Evolutionary conservation across 1,140 invertebrate genomes (phyloP), one percentile per base, ranked within the genome.

Genomic region (Delia radicum): DNA sequence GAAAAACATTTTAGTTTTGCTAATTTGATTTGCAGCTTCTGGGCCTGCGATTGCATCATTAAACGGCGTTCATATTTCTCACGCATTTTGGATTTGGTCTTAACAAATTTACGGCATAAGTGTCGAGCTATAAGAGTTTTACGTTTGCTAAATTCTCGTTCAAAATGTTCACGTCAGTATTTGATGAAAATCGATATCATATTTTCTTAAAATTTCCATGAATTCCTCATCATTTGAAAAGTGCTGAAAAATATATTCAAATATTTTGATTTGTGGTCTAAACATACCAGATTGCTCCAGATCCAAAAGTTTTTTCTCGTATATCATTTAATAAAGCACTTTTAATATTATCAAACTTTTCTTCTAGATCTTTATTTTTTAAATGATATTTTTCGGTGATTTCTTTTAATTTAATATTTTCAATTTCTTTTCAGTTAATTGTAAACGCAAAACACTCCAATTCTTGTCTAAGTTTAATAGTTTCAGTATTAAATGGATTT

Each of bases 1-100:
- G 73, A 77, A 73, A 74, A 75, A 46, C 67, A 73, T 42, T 75
- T 74, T 3, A 77, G 33, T 48, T 75, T 75, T 4, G 71, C 46
- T 26, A 77, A 46, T 63, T 77, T 75, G 10, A 75, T 24, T 75
- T 75, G 65, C 13, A 77, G 28, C 8, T 62, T 48, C 13, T 77
- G 74, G 1, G 67, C 31, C 31, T 29, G 62, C 4, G 33, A 62
- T 55, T 75, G 73, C 2, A 75, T 73, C 7, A 18, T 28, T 18
- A 77, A 63, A 48, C 61, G 67, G 29, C 42, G 46, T 65, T 77
- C 73, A 18, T 75, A 77, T 46, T 75, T 75, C 12, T 72, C 26
- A 24, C 63, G 67, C 4, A 73, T 1, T 29, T 33, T 71, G 1
- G 33, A 33, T 75, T 75, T 75, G 8, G 28, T 71, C 21, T 75